Evolutionary conservation across 35 echinoderm and acorn worm genomes (phyloP).

Genomic region (Heliocidaris tuberculata): DNA sequence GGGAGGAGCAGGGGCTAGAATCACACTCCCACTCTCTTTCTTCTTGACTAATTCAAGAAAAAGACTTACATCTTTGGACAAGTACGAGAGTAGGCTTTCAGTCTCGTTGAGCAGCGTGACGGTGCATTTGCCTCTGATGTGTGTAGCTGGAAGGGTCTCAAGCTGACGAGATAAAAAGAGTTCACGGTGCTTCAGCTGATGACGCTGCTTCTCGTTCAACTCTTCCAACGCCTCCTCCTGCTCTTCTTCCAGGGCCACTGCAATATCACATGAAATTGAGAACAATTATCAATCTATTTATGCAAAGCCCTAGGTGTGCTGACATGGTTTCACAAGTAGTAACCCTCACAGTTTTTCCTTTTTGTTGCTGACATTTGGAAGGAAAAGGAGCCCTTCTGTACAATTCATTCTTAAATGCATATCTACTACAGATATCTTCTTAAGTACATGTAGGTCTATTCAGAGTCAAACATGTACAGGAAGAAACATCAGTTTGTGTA

Average conservation of each 20-base stretch:
- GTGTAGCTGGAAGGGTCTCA: slow-evolving; percentile 94
- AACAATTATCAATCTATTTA: background rate
- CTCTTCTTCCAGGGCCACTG: slow-evolving; percentile 91
- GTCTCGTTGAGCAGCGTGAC: slow-evolving; percentile 99
- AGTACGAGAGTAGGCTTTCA: slow-evolving; percentile 86
- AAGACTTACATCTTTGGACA: slow-evolving; percentile 88
- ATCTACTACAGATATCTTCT: no score
- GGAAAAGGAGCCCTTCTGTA: no score
- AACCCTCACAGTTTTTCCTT: background rate
- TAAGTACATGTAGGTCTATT: no score
- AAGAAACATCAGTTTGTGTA: no score
- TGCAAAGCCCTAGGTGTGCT: background rate
- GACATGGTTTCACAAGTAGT: background rate
- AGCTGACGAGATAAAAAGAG: slow-evolving; percentile 93
- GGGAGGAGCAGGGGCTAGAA: no score
- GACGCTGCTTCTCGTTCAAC: slow-evolving; percentile 92
- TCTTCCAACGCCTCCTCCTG: slow-evolving; percentile 93
- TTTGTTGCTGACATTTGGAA: background rate
- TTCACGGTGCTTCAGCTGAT: slow-evolving; percentile 95
- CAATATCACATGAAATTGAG: background rate
- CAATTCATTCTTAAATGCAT: no score
- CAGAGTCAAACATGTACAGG: no score
- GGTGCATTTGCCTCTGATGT: slow-evolving; percentile 97
- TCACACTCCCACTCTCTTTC: no score
- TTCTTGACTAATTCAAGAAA: no score